Conservation (phyloP, 2,797 vertebrate genomes). For the Cichlasoma orientale region DNA sequence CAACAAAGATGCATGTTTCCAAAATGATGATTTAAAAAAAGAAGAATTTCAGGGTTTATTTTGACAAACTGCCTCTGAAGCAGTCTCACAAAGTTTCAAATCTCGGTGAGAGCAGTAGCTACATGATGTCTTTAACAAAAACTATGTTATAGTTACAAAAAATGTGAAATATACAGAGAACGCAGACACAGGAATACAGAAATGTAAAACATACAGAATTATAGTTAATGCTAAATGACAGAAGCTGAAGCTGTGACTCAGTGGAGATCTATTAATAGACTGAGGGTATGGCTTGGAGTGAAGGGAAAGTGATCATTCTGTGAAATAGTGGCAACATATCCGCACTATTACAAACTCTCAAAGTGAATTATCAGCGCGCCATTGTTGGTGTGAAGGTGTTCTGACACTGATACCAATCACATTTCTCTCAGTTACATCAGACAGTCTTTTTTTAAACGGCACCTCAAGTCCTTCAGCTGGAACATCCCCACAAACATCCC, state of each 20-base stretch:
- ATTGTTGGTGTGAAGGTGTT: slow-evolving; percentile 7
- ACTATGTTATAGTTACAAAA: neutral
- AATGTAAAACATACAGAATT: slow-evolving; percentile 7
- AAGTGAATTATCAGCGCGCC: slow-evolving; percentile 16
- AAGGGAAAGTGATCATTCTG: neutral
- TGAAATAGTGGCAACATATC: neutral
- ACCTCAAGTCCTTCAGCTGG: neutral
- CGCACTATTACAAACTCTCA: neutral
- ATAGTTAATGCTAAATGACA: slow-evolving; percentile 3
- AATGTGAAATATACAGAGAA: neutral
- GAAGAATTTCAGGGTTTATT: slow-evolving; percentile 16
- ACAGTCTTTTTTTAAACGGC: slow-evolving; percentile 15
- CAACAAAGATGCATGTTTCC: neutral
- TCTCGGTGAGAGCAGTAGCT: neutral
- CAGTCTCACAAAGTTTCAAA: slow-evolving; percentile 1
- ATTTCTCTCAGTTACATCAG: slow-evolving; percentile 35
- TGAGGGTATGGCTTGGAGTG: neutral
- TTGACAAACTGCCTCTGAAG: slow-evolving; percentile 9
- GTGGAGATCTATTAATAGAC: neutral
- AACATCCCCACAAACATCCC: slow-evolving; percentile 7
- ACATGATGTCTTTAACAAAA: neutral
- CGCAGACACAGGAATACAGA: neutral
- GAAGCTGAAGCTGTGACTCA: neutral
- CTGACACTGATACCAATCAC: slow-evolving; percentile 21
- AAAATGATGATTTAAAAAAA: slow-evolving; percentile 27